Evolutionary conservation across 2,888 invertebrate species (phyloP).

Genomic region (Petrophora chlorosata): DNA sequence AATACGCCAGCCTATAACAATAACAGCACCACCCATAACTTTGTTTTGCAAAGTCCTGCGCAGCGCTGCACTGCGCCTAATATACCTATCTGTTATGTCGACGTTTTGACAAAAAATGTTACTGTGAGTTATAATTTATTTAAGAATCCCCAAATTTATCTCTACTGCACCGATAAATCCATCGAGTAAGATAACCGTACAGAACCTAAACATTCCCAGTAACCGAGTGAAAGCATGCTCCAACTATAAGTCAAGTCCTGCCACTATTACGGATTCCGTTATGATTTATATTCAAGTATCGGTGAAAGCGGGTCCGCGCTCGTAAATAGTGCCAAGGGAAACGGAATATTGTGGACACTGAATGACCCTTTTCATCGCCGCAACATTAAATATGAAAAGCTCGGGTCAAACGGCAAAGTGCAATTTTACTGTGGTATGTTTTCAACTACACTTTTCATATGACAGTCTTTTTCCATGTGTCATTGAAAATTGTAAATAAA

Average conservation of each 20-base stretch:
- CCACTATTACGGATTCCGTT: constrained; percentile 32
- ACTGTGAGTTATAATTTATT: no score
- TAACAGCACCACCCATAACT: no score
- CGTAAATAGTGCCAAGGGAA: constrained; percentile 35
- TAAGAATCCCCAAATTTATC: no score
- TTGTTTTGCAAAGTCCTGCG: no score
- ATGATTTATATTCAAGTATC: constrained; percentile 36
- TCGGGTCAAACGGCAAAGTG: constrained; percentile 36
- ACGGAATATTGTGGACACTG: constrained; percentile 43
- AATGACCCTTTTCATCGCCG: constrained; percentile 45
- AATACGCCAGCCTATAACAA: no score
- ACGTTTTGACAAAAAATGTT: no score
- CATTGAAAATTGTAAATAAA: no score
- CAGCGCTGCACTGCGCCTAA: no score
- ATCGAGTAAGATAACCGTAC: not conserved
- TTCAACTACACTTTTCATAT: no score
- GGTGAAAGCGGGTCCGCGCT: constrained; percentile 32
- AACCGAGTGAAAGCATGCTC: constrained; percentile 12
- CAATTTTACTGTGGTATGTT: not conserved
- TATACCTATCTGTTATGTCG: no score
- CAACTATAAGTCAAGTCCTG: constrained; percentile 29
- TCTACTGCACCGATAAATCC: no score
- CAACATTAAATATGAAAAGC: constrained; percentile 58
- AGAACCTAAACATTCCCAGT: not conserved
- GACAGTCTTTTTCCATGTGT: no score